These are phyloP conservation scores for Synanthedon myopaeformis DNA, from an alignment of 2,888 invertebrate genomes.

Conservation along the genomic window DNA sequence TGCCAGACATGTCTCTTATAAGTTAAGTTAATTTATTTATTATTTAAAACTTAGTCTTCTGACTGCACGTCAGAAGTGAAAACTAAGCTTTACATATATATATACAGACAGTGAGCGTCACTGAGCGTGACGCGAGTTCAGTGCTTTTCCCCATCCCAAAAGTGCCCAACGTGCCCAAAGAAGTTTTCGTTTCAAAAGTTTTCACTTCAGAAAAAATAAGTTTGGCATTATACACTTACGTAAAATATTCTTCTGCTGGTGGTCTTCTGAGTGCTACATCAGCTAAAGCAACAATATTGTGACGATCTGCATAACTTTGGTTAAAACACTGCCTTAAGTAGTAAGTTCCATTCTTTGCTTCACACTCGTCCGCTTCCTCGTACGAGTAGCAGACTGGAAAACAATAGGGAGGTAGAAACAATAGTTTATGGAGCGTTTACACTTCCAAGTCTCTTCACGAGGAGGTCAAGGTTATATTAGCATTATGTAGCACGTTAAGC, in stretches of 20 bases:
- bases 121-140: too few relatives aligned
- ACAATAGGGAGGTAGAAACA: not conserved
- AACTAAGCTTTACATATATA: too few relatives aligned
- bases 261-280: constrained; percentile 70
- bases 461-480: not conserved
- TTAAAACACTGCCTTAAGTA: constrained; percentile 74
- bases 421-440: not conserved
- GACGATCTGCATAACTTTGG: constrained; percentile 59
- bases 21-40: too few relatives aligned
- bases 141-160: too few relatives aligned
- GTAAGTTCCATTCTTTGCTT: constrained; percentile 72
- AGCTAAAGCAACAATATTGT: constrained; percentile 69
- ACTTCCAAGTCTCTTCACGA: not conserved
- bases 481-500: not conserved
- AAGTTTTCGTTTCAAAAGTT: not conserved
- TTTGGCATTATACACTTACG: constrained; percentile 48
- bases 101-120: too few relatives aligned
- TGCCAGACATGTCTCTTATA: too few relatives aligned
- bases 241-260: constrained; percentile 81
- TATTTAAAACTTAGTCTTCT: too few relatives aligned
- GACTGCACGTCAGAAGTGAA: too few relatives aligned
- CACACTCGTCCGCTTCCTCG: constrained; percentile 73
- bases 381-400: constrained; percentile 75
- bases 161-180: too few relatives aligned
- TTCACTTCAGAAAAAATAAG: constrained; percentile 1